phyloP scores from a whole-genome alignment of 2,113 vertebrate species.

The Otolemur garnettii region DNA sequence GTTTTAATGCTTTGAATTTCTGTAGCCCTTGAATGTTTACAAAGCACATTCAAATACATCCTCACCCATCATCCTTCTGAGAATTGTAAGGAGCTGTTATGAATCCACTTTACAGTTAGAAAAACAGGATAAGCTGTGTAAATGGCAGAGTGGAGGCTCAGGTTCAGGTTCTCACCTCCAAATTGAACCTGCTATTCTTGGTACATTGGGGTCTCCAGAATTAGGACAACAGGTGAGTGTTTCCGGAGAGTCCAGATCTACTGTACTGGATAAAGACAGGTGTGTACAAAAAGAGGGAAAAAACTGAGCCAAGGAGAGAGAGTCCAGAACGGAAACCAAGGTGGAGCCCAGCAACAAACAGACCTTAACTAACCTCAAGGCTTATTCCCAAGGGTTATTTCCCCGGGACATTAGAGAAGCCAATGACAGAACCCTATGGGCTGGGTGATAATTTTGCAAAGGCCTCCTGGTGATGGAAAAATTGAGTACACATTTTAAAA shows the following conservation, averaged over 20 bases:
- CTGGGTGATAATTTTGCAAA: not conserved
- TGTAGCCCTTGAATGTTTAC: not conserved
- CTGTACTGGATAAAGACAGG: not conserved
- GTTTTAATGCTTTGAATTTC: not conserved
- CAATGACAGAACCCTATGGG: not conserved
- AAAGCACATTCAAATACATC: not conserved
- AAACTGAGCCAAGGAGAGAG: not conserved
- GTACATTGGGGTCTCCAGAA: not conserved
- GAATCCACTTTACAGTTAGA: not conserved
- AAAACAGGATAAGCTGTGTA: not conserved
- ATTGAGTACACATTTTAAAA: slow-evolving; percentile 38
- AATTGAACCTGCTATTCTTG: not conserved
- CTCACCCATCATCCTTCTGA: not conserved
- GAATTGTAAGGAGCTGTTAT: not conserved
- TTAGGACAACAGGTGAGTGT: not conserved
- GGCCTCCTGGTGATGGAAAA: slow-evolving; percentile 18
- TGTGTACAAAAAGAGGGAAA: not conserved
- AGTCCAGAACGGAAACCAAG: not conserved
- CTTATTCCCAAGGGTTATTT: not conserved
- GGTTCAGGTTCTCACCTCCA: not conserved
- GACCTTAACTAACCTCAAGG: not conserved
- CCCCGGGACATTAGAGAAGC: not conserved
- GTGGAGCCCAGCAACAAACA: not conserved
- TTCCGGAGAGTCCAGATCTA: not conserved
- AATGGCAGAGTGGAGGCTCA: not conserved